phyloP scores from a whole-genome alignment of 2,113 vertebrate species.

The Toxotes chatareus region DNA sequence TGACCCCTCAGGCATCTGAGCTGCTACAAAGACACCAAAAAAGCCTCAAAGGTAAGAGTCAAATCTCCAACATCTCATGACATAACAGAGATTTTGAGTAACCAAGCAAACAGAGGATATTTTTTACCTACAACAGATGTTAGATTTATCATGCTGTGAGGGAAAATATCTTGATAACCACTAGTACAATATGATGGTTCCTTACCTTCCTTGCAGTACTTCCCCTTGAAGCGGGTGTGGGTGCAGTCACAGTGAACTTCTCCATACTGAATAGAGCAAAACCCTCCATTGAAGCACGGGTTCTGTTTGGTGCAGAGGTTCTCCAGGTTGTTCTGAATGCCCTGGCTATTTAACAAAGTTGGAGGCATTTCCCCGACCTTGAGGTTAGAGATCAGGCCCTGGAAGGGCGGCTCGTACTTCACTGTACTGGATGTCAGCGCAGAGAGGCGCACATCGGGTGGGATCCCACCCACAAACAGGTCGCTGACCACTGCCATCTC shows the following conservation, averaged over 20 bases:
- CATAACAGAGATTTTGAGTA: not conserved
- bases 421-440: constrained; percentile 93
- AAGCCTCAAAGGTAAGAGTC: not conserved
- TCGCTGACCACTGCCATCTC: constrained; percentile 95
- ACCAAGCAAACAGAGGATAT: not conserved
- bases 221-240: constrained; percentile 91
- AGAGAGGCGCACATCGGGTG: constrained; percentile 92
- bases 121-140: not conserved
- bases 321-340: constrained; percentile 90
- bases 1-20: not conserved
- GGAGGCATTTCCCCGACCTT: constrained; percentile 92
- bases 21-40: not conserved
- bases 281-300: constrained; percentile 94
- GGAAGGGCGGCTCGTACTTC: constrained; percentile 93
- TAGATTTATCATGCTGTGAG: not conserved
- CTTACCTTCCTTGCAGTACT: constrained; percentile 97
- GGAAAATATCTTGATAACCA: not conserved
- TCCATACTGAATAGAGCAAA: constrained; percentile 90
- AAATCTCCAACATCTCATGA: not conserved
- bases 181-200: not conserved
- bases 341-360: constrained; percentile 89
- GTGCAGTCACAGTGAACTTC: constrained; percentile 94
- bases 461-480: constrained; percentile 93
- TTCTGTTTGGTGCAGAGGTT: constrained; percentile 90
- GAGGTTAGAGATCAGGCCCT: constrained; percentile 91